A percentile compares a stretch with the other conserved stretches of the same genome.
Evolutionary conservation across 1,140 invertebrate species (phyloP).

Genomic region (Achatina immaculata): DNA sequence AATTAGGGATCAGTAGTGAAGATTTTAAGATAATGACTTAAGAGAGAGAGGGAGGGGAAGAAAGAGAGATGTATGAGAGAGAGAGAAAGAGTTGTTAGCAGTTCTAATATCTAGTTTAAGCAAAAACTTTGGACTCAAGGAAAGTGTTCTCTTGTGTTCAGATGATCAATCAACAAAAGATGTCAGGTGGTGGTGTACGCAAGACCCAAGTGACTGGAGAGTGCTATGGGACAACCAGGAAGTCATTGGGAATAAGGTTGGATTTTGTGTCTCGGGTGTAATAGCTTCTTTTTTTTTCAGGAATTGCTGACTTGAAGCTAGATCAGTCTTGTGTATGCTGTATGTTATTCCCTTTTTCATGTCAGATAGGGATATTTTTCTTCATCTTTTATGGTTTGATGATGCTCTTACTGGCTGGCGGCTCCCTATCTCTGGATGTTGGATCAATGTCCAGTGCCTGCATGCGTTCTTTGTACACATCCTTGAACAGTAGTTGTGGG

Average conservation of each 20-base stretch:
- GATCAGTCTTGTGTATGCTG: background rate
- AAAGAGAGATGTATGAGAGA: too few relatives aligned
- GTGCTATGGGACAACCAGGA: conserved; percentile 19
- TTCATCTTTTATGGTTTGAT: background rate
- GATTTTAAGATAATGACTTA: background rate
- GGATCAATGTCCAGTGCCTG: background rate
- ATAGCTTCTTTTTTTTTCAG: background rate
- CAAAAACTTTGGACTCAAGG: background rate
- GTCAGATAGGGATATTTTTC: background rate
- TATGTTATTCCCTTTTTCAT: background rate
- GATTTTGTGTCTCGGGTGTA: background rate
- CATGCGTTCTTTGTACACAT: background rate
- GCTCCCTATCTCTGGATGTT: background rate
- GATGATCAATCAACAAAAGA: conserved; percentile 26
- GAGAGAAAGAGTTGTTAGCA: background rate
- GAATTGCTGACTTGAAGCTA: background rate
- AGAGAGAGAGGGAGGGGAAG: background rate
- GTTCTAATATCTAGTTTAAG: background rate
- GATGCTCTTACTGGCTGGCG: background rate
- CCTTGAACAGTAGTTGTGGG: background rate
- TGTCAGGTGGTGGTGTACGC: background rate
- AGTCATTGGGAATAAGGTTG: conserved; percentile 31
- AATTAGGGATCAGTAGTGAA: too few relatives aligned
- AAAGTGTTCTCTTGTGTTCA: conserved; percentile 1
- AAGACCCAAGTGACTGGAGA: background rate